These are phyloP conservation scores for Bubo scandiacus DNA, from an alignment of 2,113 vertebrate genomes.

Conservation along the genomic window DNA sequence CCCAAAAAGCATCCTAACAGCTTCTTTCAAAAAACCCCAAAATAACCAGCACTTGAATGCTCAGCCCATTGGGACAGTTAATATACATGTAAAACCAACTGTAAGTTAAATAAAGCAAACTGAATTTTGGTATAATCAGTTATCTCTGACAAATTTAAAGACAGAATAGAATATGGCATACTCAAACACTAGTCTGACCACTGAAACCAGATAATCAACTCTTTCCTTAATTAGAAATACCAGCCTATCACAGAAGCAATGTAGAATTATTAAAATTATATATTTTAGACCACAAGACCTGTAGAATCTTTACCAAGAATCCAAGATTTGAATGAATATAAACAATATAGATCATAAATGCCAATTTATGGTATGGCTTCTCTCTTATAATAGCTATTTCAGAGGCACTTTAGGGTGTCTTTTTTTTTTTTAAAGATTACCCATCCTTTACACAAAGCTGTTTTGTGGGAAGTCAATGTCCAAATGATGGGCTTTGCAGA, in stretches of 20 bases:
- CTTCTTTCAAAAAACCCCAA: not conserved
- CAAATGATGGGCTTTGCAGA: not conserved
- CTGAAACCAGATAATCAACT: not conserved
- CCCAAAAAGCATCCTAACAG: not conserved
- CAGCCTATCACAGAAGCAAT: not conserved
- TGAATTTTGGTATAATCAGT: not conserved
- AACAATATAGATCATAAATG: not conserved
- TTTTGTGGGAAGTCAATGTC: not conserved
- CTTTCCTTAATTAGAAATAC: not conserved
- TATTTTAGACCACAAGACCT: not conserved
- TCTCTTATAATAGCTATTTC: not conserved
- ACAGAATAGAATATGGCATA: not conserved
- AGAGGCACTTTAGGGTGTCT: not conserved
- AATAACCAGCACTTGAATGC: not conserved
- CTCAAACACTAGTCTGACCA: not conserved
- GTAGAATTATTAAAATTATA: not conserved
- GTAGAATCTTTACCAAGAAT: not conserved
- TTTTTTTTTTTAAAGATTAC: not conserved
- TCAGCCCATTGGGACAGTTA: not conserved
- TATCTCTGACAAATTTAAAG: not conserved
- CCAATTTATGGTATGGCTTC: not conserved
- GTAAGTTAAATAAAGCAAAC: not conserved
- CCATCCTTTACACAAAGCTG: not conserved
- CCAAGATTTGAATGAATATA: not conserved
- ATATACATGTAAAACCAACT: not conserved